Conservation (phyloP, 2,888 invertebrate genomes). For the Aquatica leii region DNA sequence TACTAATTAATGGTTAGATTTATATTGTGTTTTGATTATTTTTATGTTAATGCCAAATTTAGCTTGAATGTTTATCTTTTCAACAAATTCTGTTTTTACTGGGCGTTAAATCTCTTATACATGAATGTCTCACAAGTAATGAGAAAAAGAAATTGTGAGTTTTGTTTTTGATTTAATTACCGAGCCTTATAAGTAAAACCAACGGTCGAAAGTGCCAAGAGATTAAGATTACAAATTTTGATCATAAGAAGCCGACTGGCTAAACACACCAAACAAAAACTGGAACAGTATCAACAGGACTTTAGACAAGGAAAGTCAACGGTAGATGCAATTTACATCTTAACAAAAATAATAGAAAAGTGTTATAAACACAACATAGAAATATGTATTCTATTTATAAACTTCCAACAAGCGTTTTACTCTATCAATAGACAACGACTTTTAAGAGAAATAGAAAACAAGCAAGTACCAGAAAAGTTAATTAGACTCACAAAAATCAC, state of each 20-base stretch:
- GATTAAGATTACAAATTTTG: background rate
- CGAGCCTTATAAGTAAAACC: no score
- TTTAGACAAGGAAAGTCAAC: constrained; percentile 5
- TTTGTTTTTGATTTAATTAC: no score
- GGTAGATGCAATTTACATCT: background rate
- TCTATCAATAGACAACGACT: constrained; percentile 1
- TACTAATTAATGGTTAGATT: no score
- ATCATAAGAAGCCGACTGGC: constrained; percentile 11
- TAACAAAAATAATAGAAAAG: no score
- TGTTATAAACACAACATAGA: constrained; percentile 14
- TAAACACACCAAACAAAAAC: constrained; percentile 3
- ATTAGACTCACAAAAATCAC: constrained; percentile 1
- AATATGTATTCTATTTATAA: constrained; percentile 3
- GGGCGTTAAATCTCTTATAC: no score
- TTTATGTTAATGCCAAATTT: no score
- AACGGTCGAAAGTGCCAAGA: no score
- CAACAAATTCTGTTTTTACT: no score
- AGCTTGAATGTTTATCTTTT: no score
- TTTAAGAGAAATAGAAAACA: constrained; percentile 6
- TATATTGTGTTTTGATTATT: no score
- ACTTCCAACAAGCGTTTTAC: constrained; percentile 13
- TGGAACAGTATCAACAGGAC: background rate
- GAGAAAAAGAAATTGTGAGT: no score
- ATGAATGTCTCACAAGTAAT: no score
- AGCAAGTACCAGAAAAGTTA: constrained; percentile 5